phyloP scores from a whole-genome alignment of 64 coral and sea anemone genomes.

The Montipora foliosa region DNA sequence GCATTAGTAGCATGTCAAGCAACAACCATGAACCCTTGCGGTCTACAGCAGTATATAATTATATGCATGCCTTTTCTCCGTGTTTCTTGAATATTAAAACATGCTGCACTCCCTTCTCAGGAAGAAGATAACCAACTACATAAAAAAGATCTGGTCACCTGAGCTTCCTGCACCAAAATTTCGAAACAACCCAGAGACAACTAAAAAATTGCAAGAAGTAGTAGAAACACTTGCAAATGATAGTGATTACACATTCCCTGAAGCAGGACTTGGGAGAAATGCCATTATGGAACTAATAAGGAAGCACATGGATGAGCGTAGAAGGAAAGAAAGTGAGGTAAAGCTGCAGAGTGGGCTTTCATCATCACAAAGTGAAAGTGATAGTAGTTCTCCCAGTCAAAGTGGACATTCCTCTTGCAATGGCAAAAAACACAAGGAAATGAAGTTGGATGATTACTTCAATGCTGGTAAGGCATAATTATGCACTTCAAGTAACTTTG shows the following conservation, averaged over 20 bases:
- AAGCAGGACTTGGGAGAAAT: slow-evolving; percentile 66
- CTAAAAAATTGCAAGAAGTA: slow-evolving; percentile 33
- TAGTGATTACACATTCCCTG: slow-evolving; percentile 61
- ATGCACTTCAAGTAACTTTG: not conserved
- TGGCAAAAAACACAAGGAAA: not conserved
- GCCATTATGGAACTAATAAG: slow-evolving; percentile 63
- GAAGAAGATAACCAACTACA: slow-evolving; percentile 63
- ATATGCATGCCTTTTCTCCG: too few relatives aligned
- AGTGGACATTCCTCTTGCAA: not conserved
- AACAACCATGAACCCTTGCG: too few relatives aligned
- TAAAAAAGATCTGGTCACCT: slow-evolving; percentile 55
- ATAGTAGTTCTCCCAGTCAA: not conserved
- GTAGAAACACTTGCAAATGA: slow-evolving; percentile 52
- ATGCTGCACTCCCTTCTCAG: slow-evolving; percentile 8
- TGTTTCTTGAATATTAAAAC: not conserved
- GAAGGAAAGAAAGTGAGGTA: not conserved
- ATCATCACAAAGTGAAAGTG: not conserved
- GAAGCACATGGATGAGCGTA: slow-evolving; percentile 74
- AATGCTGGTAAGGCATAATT: not conserved
- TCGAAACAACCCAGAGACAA: slow-evolving; percentile 50
- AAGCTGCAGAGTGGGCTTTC: not conserved
- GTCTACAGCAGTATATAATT: too few relatives aligned
- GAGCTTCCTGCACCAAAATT: slow-evolving; percentile 58
- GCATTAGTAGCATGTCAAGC: too few relatives aligned
- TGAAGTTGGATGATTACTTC: not conserved